These are phyloP conservation scores for Regulus satrapa DNA, from an alignment of 2,113 vertebrate species.

Conservation along the genomic window DNA sequence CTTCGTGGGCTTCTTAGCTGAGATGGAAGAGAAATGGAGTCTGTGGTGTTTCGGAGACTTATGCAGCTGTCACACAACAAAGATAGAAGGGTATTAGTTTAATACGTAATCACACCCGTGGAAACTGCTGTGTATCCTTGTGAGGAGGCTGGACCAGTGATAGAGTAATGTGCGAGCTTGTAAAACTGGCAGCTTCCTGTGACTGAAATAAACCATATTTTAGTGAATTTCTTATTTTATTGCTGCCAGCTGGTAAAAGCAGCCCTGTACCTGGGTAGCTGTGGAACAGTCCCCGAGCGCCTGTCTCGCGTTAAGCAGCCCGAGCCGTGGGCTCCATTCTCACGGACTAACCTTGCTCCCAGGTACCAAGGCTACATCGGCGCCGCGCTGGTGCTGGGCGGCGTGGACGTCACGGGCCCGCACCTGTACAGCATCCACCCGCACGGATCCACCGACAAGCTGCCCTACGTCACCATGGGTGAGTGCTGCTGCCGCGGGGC, in stretches of 20 bases:
- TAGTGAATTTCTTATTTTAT: no score
- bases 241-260: background rate
- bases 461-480: conserved; percentile 99
- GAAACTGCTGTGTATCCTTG: background rate
- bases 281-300: fast-evolving
- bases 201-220: fast-evolving
- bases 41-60: background rate
- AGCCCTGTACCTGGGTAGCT: fast-evolving
- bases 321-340: background rate
- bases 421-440: conserved; percentile 98
- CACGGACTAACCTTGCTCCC: background rate
- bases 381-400: conserved; percentile 91
- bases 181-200: background rate
- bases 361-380: conserved; percentile 99
- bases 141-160: background rate
- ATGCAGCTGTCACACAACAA: background rate
- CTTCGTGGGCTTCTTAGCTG: background rate
- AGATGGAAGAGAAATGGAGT: background rate
- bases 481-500: background rate
- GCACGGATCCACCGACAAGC: conserved; percentile 95
- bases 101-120: background rate
- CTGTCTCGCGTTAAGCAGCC: fast-evolving
- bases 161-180: background rate
- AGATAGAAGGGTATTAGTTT: background rate
- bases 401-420: conserved; percentile 89